Base-by-base conservation (phyloP, 2,113 vertebrate species). In the Willisornis vidua region DNA sequence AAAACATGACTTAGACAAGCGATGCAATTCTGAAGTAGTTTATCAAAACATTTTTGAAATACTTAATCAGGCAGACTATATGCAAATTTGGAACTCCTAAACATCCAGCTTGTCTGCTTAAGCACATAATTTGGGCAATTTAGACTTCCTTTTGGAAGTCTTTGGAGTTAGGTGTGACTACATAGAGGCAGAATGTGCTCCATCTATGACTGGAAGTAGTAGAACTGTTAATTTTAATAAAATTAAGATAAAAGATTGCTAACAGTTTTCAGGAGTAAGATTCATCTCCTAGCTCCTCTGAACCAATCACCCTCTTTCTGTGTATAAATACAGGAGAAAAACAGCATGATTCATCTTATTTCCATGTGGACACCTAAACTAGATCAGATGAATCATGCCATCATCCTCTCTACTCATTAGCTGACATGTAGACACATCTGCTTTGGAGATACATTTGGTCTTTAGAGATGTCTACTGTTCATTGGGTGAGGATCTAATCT, bases 341-440 rank as follows among this genome's bases (percentile, higher is more conserved):
- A 63, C 43, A 81, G 37, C 0, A 0, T 95, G 73, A 89, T 94
- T 94, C 68, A 77, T 89, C 39, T 51, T 78, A 55, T 51, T 92
- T 94, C 70, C 25, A 75, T 66, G 80, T 89, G 93, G 93, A 96
- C 76, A 81, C 48, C 67, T 87, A 84, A 94, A 92, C n/a, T 84
- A 73, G 37, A 35, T 89, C 57, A 74, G 55, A 77, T 95, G 89
- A 96, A 77, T 93, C 80, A 95, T 78, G 19, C 19, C 73, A 66
- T 57, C 31, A 71, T 85, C 46, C 14, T 85, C 28, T 80, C 11
- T 55, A 15, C 28, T 84, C 48, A 33, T 90, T 71, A 87, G 45
- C 16, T 84, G 26, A 63, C 35, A 67, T 71, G 18, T 26, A 73
- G 72, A 48, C 28, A 71, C 28, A 92, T 85, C 68, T 89, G 19